A percentile compares a stretch with the other conserved stretches of the same genome.
phyloP scores from a whole-genome alignment of 2,888 invertebrate species.

The Eristalinus aeneus region DNA sequence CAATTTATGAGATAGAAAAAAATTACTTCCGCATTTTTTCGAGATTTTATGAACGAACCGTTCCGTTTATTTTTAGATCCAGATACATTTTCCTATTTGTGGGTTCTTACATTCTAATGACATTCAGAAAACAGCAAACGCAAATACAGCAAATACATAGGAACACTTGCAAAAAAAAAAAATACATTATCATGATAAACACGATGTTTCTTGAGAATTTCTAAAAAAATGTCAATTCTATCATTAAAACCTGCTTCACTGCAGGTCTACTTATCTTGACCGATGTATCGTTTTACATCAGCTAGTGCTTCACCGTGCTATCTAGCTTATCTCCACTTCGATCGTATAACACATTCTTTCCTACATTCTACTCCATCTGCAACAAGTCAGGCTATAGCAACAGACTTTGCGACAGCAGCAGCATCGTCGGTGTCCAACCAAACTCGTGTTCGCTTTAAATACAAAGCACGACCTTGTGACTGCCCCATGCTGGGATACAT shows the following conservation, averaged over 20 bases:
- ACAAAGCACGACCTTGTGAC: conserved; percentile 35
- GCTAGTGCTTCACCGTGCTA: neutral
- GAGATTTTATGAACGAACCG: neutral
- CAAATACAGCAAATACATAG: no score
- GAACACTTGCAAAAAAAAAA: no score
- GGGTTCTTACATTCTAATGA: neutral
- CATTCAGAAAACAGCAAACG: neutral
- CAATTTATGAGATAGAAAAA: neutral
- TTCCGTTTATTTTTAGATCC: neutral
- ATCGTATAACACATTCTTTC: conserved; percentile 16
- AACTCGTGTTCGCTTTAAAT: conserved; percentile 22
- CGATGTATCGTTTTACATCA: neutral
- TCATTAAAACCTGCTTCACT: neutral
- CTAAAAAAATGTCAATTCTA: no score
- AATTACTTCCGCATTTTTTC: neutral
- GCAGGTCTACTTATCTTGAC: neutral
- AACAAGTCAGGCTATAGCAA: neutral
- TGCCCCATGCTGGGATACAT: neutral
- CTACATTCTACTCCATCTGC: conserved; percentile 4
- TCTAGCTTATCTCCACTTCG: neutral
- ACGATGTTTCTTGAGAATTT: no score
- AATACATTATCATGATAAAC: no score
- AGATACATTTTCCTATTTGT: neutral
- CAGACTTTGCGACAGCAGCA: conserved; percentile 33
- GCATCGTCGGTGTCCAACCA: neutral